phyloP scores from a whole-genome alignment of 1,140 invertebrate genomes.

The Eriosoma lanigerum region DNA sequence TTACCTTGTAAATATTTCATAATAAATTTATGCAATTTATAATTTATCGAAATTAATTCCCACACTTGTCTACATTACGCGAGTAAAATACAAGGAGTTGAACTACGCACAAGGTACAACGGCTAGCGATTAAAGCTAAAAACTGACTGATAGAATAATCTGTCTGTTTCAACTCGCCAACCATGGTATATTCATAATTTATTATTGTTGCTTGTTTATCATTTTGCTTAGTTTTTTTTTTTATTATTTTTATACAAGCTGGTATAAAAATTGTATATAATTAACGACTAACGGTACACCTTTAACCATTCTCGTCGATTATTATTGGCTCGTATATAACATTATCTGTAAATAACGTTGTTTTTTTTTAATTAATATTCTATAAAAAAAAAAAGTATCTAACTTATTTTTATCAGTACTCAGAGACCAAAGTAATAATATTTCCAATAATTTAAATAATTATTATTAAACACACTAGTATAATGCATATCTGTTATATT shows the following conservation, averaged over 20 bases:
- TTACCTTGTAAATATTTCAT: too few species aligned
- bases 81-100: constrained; percentile 30
- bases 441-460: background rate
- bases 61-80: constrained; percentile 31
- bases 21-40: too few species aligned
- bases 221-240: background rate
- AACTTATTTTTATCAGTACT: background rate
- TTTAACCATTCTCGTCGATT: background rate
- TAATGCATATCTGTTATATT: too few species aligned
- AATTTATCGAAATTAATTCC: too few species aligned
- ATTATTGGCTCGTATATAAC: background rate
- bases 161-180: background rate
- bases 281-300: background rate
- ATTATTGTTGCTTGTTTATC: constrained; percentile 22
- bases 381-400: background rate
- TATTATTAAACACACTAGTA: background rate
- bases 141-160: constrained; percentile 3
- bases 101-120: background rate
- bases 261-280: background rate
- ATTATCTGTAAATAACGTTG: background rate
- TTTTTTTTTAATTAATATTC: background rate
- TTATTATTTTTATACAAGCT: background rate
- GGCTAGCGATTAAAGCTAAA: background rate
- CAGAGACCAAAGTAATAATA: background rate
- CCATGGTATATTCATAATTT: background rate